phyloP scores from a whole-genome alignment of 2,888 invertebrate genomes.

The Acheta domesticus region DNA sequence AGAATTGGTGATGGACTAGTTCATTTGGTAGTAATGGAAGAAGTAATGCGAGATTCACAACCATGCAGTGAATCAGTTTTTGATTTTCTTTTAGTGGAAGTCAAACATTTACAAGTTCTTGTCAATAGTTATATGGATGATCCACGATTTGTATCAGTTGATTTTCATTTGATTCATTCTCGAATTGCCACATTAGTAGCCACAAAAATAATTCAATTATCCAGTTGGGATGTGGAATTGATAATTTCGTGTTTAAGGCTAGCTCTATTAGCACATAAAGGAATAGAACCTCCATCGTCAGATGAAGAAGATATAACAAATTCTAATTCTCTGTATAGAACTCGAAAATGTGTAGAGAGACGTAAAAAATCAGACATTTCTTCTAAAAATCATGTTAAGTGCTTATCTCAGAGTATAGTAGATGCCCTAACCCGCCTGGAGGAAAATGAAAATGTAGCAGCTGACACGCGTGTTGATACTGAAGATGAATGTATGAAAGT shows the following conservation, averaged over 20 bases:
- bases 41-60: slow-evolving; percentile 5
- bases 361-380: neutral
- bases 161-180: slow-evolving; percentile 64
- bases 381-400: slow-evolving; percentile 50
- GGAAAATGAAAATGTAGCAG: slow-evolving; percentile 44
- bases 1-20: slow-evolving; percentile 63
- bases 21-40: slow-evolving; percentile 50
- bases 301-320: slow-evolving; percentile 54
- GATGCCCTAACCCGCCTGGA: slow-evolving; percentile 40
- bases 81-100: slow-evolving; percentile 61
- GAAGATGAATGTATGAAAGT: slow-evolving; percentile 57
- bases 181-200: slow-evolving; percentile 62
- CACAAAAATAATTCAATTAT: slow-evolving; percentile 54
- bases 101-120: slow-evolving; percentile 65
- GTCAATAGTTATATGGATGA: slow-evolving; percentile 68
- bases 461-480: slow-evolving; percentile 51
- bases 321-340: slow-evolving; percentile 26
- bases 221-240: slow-evolving; percentile 31
- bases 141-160: slow-evolving; percentile 52
- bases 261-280: slow-evolving; percentile 39
- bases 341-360: slow-evolving; percentile 11
- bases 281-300: slow-evolving; percentile 55
- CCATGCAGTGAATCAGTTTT: slow-evolving; percentile 50
- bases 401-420: slow-evolving; percentile 49
- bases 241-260: slow-evolving; percentile 19